These are phyloP conservation scores for Empidonax alnorum DNA, from an alignment of 2,113 vertebrate genomes.

Conservation along the genomic window DNA sequence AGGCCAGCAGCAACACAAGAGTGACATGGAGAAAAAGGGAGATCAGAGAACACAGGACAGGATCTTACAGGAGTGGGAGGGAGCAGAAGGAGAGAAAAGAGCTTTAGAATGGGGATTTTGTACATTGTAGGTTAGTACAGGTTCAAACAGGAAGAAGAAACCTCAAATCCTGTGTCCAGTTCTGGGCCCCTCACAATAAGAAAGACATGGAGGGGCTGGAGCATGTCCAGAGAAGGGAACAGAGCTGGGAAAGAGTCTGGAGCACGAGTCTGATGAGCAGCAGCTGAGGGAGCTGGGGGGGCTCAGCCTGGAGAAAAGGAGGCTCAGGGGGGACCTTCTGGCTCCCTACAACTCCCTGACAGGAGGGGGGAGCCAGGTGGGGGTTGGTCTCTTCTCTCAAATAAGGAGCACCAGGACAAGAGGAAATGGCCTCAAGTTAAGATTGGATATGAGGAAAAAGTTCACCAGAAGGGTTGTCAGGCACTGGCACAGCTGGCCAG, in stretches of 20 bases:
- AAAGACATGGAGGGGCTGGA: not conserved
- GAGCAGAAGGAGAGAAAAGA: not conserved
- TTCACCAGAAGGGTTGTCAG: not conserved
- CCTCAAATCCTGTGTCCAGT: not conserved
- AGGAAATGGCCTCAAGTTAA: not conserved
- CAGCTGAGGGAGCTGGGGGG: not conserved
- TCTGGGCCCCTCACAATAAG: not conserved
- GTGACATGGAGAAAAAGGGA: not conserved
- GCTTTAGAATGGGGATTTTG: not conserved
- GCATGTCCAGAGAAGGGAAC: rapidly evolving
- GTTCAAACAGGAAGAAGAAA: not conserved
- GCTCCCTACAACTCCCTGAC: not conserved
- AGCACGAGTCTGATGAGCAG: not conserved
- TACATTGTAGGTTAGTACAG: not conserved
- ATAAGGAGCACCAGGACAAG: not conserved
- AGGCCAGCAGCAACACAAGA: not conserved
- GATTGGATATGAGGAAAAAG: not conserved
- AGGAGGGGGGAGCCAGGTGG: rapidly evolving
- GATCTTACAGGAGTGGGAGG: not conserved
- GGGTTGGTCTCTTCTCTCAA: not conserved
- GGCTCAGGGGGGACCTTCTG: not conserved
- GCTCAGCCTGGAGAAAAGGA: not conserved
- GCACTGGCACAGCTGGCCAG: not conserved
- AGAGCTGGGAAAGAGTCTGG: not conserved
- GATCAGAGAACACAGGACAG: not conserved